Percentiles rank a stretch among this genome's conserved stretches.
phyloP scores from a whole-genome alignment of 1,140 invertebrate species.

The Branchinecta lindahli region DNA sequence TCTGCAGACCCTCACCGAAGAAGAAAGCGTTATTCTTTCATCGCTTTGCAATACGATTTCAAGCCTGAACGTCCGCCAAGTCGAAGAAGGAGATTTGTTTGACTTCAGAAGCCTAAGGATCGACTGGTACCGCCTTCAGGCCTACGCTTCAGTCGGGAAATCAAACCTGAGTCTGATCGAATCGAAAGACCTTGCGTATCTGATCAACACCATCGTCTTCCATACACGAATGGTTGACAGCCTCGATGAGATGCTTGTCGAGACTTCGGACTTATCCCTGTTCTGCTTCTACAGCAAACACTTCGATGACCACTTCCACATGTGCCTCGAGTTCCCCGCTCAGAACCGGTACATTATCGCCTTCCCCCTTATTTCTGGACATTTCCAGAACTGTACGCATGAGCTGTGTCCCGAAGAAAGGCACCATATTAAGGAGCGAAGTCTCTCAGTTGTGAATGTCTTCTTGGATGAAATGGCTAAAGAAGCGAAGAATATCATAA shows the following conservation, averaged over 20 bases:
- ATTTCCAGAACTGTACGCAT: slow-evolving; percentile 95
- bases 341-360: slow-evolving; percentile 95
- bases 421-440: slow-evolving; percentile 86
- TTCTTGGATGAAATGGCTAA: slow-evolving; percentile 98
- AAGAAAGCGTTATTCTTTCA: slow-evolving; percentile 84
- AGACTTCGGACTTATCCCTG: slow-evolving; percentile 90
- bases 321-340: slow-evolving; percentile 94
- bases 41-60: slow-evolving; percentile 82
- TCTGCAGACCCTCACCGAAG: slow-evolving; percentile 60
- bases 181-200: slow-evolving; percentile 66
- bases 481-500: slow-evolving; percentile 96
- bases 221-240: slow-evolving; percentile 98
- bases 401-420: slow-evolving; percentile 97
- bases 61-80: slow-evolving; percentile 51
- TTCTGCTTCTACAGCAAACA: slow-evolving; percentile 94
- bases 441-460: slow-evolving; percentile 90
- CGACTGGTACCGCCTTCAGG: slow-evolving; percentile 95
- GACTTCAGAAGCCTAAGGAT: slow-evolving; percentile 85
- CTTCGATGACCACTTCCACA: slow-evolving; percentile 95
- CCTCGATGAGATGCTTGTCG: slow-evolving; percentile 89
- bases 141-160: slow-evolving; percentile 75
- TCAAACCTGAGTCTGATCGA: slow-evolving; percentile 66
- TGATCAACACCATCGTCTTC: slow-evolving; percentile 90
- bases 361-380: slow-evolving; percentile 92
- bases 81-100: slow-evolving; percentile 90